These are phyloP conservation scores for Heliocidaris tuberculata DNA, from an alignment of 35 echinoderm and acorn worm genomes.

Conservation along the genomic window DNA sequence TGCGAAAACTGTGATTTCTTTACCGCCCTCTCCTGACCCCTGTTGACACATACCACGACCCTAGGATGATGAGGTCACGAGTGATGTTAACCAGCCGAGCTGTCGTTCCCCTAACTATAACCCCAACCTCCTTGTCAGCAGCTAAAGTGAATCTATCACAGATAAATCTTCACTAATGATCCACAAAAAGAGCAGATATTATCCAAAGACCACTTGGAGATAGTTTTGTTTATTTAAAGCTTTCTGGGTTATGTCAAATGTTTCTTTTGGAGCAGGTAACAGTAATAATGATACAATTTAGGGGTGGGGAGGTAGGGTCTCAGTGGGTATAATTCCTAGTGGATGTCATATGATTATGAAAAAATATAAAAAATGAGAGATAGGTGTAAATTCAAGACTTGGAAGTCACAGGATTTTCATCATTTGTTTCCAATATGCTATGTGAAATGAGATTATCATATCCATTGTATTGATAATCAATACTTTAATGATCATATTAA, in stretches of 20 bases:
- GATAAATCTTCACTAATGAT: conserved; percentile 31
- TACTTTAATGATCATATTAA: too few species aligned
- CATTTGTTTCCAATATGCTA: too few species aligned
- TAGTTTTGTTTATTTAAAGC: not conserved
- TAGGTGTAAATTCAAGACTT: not conserved
- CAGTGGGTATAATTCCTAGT: not conserved
- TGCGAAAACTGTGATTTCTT: conserved; percentile 5
- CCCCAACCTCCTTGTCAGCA: conserved; percentile 31
- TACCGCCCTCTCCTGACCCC: conserved; percentile 37
- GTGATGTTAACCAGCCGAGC: conserved; percentile 25
- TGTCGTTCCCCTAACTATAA: not conserved
- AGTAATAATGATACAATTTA: not conserved
- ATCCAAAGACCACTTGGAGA: conserved; percentile 7
- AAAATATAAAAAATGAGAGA: not conserved
- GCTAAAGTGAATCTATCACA: conserved; percentile 18
- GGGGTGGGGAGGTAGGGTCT: not conserved
- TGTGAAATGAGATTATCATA: too few species aligned
- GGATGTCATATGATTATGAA: not conserved
- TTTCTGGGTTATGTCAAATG: not conserved
- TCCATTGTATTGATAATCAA: too few species aligned
- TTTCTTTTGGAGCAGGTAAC: not conserved
- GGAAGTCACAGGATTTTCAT: not conserved
- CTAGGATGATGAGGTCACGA: conserved; percentile 27
- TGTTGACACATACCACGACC: conserved; percentile 47
- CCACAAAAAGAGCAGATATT: not conserved